Base-by-base conservation (phyloP, 2,113 vertebrate species). In the Tympanuchus pallidicinctus region DNA sequence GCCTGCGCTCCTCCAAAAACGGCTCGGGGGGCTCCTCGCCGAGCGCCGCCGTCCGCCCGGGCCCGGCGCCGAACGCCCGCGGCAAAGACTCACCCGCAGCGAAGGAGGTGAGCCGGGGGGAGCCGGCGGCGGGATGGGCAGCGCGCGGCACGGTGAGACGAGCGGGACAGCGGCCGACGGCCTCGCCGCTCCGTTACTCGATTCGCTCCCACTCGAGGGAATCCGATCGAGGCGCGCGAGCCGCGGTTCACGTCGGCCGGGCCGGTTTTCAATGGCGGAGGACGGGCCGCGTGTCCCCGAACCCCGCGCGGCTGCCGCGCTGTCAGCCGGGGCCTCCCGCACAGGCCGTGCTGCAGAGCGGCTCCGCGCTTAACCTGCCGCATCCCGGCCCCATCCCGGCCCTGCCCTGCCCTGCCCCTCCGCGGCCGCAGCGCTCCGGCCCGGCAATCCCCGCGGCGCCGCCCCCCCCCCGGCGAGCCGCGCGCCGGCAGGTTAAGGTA, bases 121-220 rank as follows among this genome's bases (percentile, higher is more conserved):
- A 59, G 5, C 8, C 64, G 2, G 30, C 3, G 0, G 64, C 25
- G 1, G 50, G 42, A 76, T 24, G 42, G n/a, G 88, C 64, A 69
- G 73, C 79, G 42, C 28, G 1, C 43, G 65, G 38, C 54, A 85
- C 97, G 97, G 97, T 97, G 90, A 96, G 92, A 73, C 25, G 16
- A 50, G 27, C 22, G 73, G 77, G 48, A 42, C 92, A 40, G 45
- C 0, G 0, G 8, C 4, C 1, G 4, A 3, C 63, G 15, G 52
- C 57, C 20, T 81, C 28, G 54, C 45, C 63, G 3, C n/a, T 92
- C 75, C 61, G 47, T 79, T 57, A 36, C 5, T 59, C 24, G 8
- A 1, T 69, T 88, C 64, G 71, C 63, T 69, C 48, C 42, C 28
- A 13, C 65, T 45, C 40, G 45, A 64, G 5, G n/a, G 48, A 60